Evolutionary conservation across 2,113 vertebrate species (phyloP), one percentile per base, ranked within the genome.

Genomic region (Archocentrus centrarchus): DNA sequence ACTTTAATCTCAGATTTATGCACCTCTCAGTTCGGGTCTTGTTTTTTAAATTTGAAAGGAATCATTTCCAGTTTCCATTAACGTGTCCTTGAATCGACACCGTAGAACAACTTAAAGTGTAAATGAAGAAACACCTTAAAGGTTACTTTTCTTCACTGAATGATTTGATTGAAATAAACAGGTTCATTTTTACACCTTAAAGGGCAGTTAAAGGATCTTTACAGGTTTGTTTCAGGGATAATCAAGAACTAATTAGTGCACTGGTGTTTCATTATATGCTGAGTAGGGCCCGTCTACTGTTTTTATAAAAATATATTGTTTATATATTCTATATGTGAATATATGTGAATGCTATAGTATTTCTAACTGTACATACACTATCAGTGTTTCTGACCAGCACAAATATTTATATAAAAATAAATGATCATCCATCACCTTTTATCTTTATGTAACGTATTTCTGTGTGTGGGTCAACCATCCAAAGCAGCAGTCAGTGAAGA

Each of bases 301-400:
- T 70, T 47, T 11, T 68, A 15, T 66, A 66, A 15, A 20, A 10
- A 0, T 15, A 24, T 66, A 9, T 24, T 44, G 37, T 41, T 41
- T 47, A 27, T 47, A n/a, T 22, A 30, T 18, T 53, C 17, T 73
- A 27, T 24, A 0, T 66, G 39, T 73, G 24, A 53, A 73, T 75
- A 68, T 84, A 10, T 64, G 22, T 79, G 41, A 50, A 50, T 55
- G 50, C 83, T 11, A 77, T 41, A 32, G 6, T 90, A 88, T 90
- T 91, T 90, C 78, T 92, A 55, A 66, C 50, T 91, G 84, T 86
- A 85, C 58, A 82, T 59, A 79, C 44, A 59, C 4, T 22, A 14
- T 84, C 35, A 53, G 27, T 32, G 62, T 88, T 86, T 73, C 27
- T 73, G 66, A 53, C 0, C 66, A 20, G 41, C 44, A 13, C 30